Evolutionary conservation across 2,113 vertebrate species (phyloP), one percentile per base, ranked within the genome.

Genomic region (Erinaceus europaeus): DNA sequence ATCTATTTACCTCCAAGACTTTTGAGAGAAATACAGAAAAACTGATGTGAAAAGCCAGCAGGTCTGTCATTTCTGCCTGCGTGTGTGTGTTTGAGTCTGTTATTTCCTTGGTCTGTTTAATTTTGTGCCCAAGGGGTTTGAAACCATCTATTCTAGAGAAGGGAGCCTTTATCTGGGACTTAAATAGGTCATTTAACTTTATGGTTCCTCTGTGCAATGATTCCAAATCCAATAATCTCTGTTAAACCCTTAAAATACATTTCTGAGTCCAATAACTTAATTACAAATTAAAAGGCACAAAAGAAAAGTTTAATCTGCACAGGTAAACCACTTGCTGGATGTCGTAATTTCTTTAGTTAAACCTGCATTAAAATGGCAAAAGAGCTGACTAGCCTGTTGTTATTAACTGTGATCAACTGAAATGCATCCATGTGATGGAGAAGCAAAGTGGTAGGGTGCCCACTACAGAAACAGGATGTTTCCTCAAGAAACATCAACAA

Each of bases 131-230:
- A 6, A 93, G 42, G 50, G 15, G 76, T 94, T 27, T 86, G 83
- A 86, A 88, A 77, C 75, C 50, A 78, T 62, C 80, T 88, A 69
- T 76, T 68, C 52, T 73, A 75, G 82, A 95, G 75, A 94, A 88
- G 83, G 88, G 90, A 48, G 61, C 3, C 23, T 36, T 42, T 38
- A 89, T 90, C 57, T 90, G 75, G 71, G 73, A 89, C 78, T 94
- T 59, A 79, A 42, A 90, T 93, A 91, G 4, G 6, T 88, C 85
- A 90, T 92, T 95, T 93, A 90, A 57, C 38, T 89, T 93, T 82
- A 94, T 84, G 90, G 40, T 82, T 94, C 91, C 94, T 93, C 91
- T 59, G 32, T 32, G 48, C 89, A 94, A 93, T 89, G 73, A 92
- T 86, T 93, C 91, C 68, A 91, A 93, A 84, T 74, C 52, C 67